These are phyloP conservation scores for Oncorhynchus masou DNA, from an alignment of 2,113 vertebrate species.

Conservation along the genomic window DNA sequence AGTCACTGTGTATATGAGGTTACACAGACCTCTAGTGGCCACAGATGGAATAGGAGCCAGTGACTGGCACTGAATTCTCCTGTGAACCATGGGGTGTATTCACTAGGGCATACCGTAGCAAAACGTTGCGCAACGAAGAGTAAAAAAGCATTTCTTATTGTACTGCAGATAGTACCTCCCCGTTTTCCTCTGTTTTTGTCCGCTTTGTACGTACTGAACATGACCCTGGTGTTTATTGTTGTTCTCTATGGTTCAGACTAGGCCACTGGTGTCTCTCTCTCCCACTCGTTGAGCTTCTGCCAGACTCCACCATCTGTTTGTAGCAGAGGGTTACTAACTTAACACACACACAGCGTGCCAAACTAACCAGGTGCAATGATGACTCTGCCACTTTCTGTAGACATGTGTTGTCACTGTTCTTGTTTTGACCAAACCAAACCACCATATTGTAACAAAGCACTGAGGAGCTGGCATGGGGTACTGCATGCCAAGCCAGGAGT, in stretches of 20 bases:
- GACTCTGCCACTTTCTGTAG: neutral
- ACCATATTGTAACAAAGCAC: too few species aligned
- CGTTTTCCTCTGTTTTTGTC: too few species aligned
- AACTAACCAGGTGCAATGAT: neutral
- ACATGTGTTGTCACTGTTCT: neutral
- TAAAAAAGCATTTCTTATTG: too few species aligned
- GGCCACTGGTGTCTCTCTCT: neutral
- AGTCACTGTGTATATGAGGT: conserved; percentile 9
- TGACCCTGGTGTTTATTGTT: neutral
- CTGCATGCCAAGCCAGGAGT: too few species aligned
- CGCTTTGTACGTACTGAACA: neutral
- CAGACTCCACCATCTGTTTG: neutral
- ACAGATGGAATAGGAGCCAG: neutral
- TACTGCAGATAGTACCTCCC: too few species aligned
- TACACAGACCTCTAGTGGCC: conserved; percentile 50
- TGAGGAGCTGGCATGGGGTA: too few species aligned
- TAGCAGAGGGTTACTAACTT: neutral
- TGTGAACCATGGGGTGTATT: neutral
- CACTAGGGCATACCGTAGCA: too few species aligned
- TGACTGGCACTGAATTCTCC: neutral
- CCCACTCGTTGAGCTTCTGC: neutral
- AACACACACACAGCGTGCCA: neutral
- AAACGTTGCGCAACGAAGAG: too few species aligned
- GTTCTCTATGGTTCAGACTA: neutral
- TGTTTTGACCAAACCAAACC: too few species aligned